These are phyloP conservation scores for Schizothorax lantsangensis DNA, from an alignment of 2,797 vertebrate genomes.

Conservation along the genomic window DNA sequence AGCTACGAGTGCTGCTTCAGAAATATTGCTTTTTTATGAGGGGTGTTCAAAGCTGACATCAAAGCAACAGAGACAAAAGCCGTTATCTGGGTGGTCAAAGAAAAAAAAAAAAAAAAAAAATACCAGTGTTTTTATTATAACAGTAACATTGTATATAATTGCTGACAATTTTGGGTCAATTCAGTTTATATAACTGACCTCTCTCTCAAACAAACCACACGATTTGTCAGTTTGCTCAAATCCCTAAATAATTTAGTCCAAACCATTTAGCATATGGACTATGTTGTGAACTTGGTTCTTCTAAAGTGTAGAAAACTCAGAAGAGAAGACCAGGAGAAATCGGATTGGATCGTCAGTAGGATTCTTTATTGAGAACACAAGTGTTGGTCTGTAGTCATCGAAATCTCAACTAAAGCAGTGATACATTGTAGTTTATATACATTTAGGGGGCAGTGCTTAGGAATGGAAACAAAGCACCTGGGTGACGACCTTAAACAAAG, in stretches of 20 bases:
- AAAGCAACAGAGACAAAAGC: slow-evolving; percentile 30
- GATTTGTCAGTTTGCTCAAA: not conserved
- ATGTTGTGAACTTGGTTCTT: no score
- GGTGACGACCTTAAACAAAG: no score
- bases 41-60: not conserved
- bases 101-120: not conserved
- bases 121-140: not conserved
- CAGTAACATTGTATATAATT: not conserved
- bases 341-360: no score
- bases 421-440: no score
- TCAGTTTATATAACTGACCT: not conserved
- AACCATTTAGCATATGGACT: not conserved
- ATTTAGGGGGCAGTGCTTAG: no score
- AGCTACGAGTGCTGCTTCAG: slow-evolving; percentile 14
- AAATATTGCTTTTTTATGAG: slow-evolving; percentile 24
- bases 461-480: no score
- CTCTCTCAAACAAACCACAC: not conserved
- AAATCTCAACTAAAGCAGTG: no score
- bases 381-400: no score
- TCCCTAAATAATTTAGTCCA: not conserved
- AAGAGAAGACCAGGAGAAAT: no score
- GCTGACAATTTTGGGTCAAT: not conserved
- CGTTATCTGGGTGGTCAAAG: slow-evolving; percentile 27
- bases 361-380: no score
- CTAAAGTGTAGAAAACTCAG: no score